phyloP scores from a whole-genome alignment of 2,888 invertebrate genomes.

The Desoria tigrina region DNA sequence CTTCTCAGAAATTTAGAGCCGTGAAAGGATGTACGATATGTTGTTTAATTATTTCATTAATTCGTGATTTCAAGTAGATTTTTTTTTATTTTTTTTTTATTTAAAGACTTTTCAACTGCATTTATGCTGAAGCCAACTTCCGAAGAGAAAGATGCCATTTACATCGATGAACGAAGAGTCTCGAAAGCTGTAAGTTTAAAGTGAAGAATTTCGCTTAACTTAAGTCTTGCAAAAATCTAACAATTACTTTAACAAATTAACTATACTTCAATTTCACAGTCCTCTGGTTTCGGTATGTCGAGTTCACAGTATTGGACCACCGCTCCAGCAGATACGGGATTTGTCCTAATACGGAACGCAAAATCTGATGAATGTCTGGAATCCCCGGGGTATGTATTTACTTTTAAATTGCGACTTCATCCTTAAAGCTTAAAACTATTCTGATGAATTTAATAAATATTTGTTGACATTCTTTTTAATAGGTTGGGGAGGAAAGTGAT shows the following conservation, averaged over 20 bases:
- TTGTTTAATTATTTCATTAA: too few species aligned
- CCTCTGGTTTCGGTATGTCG: slow-evolving; percentile 22
- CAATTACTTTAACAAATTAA: too few species aligned
- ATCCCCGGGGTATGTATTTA: slow-evolving; percentile 22
- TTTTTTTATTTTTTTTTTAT: too few species aligned
- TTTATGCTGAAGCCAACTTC: slow-evolving; percentile 30
- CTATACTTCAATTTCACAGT: neutral
- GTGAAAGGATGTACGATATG: slow-evolving; percentile 33
- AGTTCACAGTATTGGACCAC: slow-evolving; percentile 32
- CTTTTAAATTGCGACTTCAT: too few species aligned
- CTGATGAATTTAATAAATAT: too few species aligned
- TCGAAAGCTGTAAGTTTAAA: slow-evolving; percentile 19
- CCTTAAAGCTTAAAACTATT: too few species aligned
- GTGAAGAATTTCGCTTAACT: too few species aligned
- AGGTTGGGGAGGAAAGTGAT: slow-evolving; percentile 21
- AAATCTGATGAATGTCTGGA: slow-evolving; percentile 26
- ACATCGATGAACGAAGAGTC: neutral
- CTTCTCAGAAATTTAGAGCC: slow-evolving; percentile 29
- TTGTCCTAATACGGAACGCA: slow-evolving; percentile 27
- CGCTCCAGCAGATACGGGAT: slow-evolving; percentile 20
- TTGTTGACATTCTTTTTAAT: too few species aligned
- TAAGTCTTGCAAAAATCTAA: too few species aligned
- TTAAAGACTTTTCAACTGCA: slow-evolving; percentile 24
- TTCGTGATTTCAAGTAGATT: too few species aligned
- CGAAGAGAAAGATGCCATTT: slow-evolving; percentile 25